Conservation (phyloP, 1,140 invertebrate genomes). For the Hyles euphorbiae region DNA sequence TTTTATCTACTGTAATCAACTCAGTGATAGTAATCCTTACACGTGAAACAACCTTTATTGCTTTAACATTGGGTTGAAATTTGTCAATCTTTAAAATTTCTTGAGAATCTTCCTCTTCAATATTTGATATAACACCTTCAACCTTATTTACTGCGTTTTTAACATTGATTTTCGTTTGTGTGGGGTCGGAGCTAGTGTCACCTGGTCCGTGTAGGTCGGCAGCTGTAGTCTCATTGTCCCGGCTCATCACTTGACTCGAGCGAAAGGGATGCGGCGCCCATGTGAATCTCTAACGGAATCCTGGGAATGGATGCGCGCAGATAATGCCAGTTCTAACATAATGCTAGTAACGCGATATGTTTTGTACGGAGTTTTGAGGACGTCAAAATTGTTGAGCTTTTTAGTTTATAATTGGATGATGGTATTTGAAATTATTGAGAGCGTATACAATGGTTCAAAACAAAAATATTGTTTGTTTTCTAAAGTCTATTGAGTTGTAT, state of each 20-base stretch:
- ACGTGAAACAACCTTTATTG: slow-evolving; percentile 36
- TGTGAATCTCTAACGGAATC: slow-evolving; percentile 65
- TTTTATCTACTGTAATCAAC: slow-evolving; percentile 59
- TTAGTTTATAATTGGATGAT: no score
- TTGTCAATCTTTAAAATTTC: slow-evolving; percentile 30
- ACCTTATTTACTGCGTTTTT: slow-evolving; percentile 10
- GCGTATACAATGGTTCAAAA: no score
- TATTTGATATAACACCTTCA: slow-evolving; percentile 11
- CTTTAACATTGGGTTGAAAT: slow-evolving; percentile 35
- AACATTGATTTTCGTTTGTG: slow-evolving; percentile 26
- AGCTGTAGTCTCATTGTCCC: slow-evolving; percentile 58
- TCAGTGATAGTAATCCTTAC: slow-evolving; percentile 24
- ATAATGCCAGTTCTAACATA: slow-evolving; percentile 29
- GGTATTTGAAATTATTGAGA: no score
- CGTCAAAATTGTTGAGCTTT: no score
- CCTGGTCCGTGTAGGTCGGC: slow-evolving; percentile 52
- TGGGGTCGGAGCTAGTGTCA: slow-evolving; percentile 31
- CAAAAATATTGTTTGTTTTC: no score
- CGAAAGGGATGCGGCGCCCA: slow-evolving; percentile 65
- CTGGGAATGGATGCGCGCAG: slow-evolving; percentile 50
- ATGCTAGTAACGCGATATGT: slow-evolving; percentile 58
- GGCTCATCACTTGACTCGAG: slow-evolving; percentile 66
- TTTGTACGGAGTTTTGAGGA: no score
- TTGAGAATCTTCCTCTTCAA: slow-evolving; percentile 17
- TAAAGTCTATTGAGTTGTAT: no score